Evolutionary conservation across 2,113 vertebrate genomes (phyloP), one percentile per base, ranked within the genome.

Genomic region (Cynoglossus semilaevis): DNA sequence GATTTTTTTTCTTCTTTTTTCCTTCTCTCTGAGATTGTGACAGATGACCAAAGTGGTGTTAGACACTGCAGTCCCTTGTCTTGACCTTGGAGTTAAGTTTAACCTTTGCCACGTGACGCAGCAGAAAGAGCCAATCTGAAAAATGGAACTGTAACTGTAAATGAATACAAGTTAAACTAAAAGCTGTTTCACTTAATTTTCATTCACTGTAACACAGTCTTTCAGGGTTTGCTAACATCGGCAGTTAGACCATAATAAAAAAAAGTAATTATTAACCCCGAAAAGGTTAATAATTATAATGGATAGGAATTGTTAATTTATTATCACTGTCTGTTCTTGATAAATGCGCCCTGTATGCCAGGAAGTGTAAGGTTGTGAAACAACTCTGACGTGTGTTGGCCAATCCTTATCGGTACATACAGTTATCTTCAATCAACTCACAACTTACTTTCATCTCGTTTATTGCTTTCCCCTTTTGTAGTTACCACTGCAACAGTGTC

Each of bases 11-110:
- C 19, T 17, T 1, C 5, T 42, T 38, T 37, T 65, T 51, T 58
- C 57, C 64, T 19, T 5, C 37, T 60, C 48, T 49, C 43, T 57
- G 58, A 15, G 15, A 68, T 16, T 37, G 58, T 54, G 52, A 59
- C 1, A 42, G 45, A 45, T 4, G 14, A 72, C 36, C 4, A 36
- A 66, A n/a, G 48, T 58, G 62, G 8, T 49, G 50, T 38, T 18
- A 22, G 48, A 70, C 4, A 15, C 29, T 10, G 2, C 43, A 1
- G 50, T 15, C 46, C 42, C 57, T 36, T 5, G 11, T 52, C 41
- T 56, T 53, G 15, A 22, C 40, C 15, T 15, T 44, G 9, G 16
- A 17, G 44, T 4, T 37, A 45, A 64, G 60, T 8, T 29, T 15
- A 18, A 15, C 9, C 1, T 56, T 15, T 45, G 40, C 8, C 9